These are phyloP conservation scores for Heliopora coerulea DNA, from an alignment of 92 coral and sea anemone genomes.

Conservation along the genomic window DNA sequence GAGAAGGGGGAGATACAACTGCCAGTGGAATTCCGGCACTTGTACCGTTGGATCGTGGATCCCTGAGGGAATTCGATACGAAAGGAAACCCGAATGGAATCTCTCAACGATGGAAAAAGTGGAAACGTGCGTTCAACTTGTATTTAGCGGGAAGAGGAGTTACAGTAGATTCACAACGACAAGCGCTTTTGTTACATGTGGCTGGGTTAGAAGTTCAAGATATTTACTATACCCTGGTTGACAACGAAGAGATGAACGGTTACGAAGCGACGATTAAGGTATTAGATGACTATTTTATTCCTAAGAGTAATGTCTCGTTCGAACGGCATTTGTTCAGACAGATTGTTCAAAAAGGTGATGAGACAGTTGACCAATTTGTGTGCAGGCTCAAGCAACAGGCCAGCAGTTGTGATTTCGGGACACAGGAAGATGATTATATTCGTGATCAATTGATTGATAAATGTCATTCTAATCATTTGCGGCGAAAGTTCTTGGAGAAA, in stretches of 20 bases:
- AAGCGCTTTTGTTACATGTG: conserved; percentile 42
- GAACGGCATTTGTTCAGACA: conserved; percentile 55
- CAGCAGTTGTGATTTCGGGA: conserved; percentile 40
- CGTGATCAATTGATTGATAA: conserved; percentile 47
- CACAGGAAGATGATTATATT: conserved; percentile 38
- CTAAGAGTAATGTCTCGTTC: conserved; percentile 52
- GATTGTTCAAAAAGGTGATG: conserved; percentile 37
- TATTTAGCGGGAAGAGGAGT: conserved; percentile 41
- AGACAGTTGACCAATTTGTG: conserved; percentile 43
- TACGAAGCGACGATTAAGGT: conserved; percentile 39
- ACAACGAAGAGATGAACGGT: conserved; percentile 40
- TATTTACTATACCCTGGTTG: conserved; percentile 49
- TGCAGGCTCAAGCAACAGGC: conserved; percentile 44
- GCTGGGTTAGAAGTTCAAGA: conserved; percentile 47
- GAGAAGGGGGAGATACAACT: not conserved
- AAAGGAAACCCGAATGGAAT: conserved; percentile 42
- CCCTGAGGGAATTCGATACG: too few relatives aligned
- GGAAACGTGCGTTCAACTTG: conserved; percentile 48
- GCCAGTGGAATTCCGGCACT: conserved; percentile 7
- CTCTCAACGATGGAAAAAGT: conserved; percentile 46
- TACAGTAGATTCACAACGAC: conserved; percentile 36
- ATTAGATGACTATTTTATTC: conserved; percentile 55
- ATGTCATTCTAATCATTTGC: conserved; percentile 31
- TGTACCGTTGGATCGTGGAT: conserved; percentile 9
- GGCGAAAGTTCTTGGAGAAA: conserved; percentile 27